These are phyloP conservation scores for Oxytorus armatus DNA, from an alignment of 2,888 invertebrate species.

Conservation along the genomic window DNA sequence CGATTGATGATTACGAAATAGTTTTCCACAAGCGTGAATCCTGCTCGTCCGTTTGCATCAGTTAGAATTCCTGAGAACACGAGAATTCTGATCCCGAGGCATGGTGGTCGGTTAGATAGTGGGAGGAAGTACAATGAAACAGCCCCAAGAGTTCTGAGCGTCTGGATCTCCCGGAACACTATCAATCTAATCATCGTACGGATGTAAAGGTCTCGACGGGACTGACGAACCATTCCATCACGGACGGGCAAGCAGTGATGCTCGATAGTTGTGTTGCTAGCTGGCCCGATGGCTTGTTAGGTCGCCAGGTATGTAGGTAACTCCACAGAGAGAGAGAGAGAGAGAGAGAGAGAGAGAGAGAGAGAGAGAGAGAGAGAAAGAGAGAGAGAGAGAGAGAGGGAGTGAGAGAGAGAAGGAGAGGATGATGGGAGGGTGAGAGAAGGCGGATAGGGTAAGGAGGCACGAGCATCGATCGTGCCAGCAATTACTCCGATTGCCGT, in stretches of 20 bases:
- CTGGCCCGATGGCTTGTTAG: constrained; percentile 22
- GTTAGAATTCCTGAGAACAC: background rate
- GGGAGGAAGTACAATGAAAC: constrained; percentile 12
- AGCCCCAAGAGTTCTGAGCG: constrained; percentile 40
- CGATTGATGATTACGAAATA: background rate
- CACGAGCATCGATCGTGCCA: constrained; percentile 68
- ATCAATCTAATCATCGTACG: constrained; percentile 66
- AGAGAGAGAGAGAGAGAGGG: constrained; percentile 27
- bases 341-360: background rate
- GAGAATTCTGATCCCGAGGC: background rate
- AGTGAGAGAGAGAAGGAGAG: constrained; percentile 1
- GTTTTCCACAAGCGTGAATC: background rate
- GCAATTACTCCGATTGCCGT: constrained; percentile 71
- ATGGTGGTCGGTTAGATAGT: background rate
- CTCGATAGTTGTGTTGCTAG: constrained; percentile 32
- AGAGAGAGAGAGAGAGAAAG: constrained; percentile 11
- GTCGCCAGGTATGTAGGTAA: constrained; percentile 51
- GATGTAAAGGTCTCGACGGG: constrained; percentile 63
- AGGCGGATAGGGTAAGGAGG: constrained; percentile 68
- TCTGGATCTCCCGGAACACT: constrained; percentile 38
- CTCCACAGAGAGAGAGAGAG: constrained; percentile 9
- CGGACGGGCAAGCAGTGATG: constrained; percentile 21
- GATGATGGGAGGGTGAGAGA: constrained; percentile 57
- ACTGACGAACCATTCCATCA: constrained; percentile 63
- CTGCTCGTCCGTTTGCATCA: background rate